Conservation (phyloP, 2,888 invertebrate genomes). For the Idaea straminata region DNA sequence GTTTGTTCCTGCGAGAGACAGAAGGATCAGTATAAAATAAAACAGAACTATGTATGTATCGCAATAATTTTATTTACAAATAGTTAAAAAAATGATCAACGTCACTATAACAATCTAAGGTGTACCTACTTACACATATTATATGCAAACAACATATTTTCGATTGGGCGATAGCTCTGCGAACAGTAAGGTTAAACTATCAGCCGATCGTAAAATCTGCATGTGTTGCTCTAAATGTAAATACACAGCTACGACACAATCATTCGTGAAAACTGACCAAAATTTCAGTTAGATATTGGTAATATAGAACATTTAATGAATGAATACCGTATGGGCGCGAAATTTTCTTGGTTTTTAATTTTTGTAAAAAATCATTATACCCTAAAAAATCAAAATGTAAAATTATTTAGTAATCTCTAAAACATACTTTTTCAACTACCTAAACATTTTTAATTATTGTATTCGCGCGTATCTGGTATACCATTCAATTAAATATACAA, state of each 20-base stretch:
- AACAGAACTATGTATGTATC: slow-evolving; percentile 31
- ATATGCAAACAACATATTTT: neutral
- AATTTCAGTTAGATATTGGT: neutral
- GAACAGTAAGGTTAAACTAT: neutral
- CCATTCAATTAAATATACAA: slow-evolving; percentile 1
- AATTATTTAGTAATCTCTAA: too few relatives aligned
- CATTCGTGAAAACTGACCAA: neutral
- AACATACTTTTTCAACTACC: too few relatives aligned
- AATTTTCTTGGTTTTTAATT: too few relatives aligned
- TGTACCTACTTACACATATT: slow-evolving; percentile 34
- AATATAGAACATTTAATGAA: neutral
- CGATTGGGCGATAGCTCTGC: neutral
- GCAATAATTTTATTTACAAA: slow-evolving; percentile 65
- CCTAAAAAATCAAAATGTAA: too few relatives aligned
- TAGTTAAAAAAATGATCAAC: slow-evolving; percentile 60
- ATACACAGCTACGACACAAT: neutral
- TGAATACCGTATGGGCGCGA: too few relatives aligned
- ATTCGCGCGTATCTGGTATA: neutral
- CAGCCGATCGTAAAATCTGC: neutral
- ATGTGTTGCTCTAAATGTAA: neutral
- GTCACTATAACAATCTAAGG: slow-evolving; percentile 58
- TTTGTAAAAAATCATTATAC: too few relatives aligned
- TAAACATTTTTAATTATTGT: too few relatives aligned
- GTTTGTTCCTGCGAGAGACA: too few relatives aligned
- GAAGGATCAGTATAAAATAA: slow-evolving; percentile 15